These are phyloP conservation scores for Stegana nigrithorax DNA, from an alignment of 2,888 invertebrate species.

Conservation along the genomic window DNA sequence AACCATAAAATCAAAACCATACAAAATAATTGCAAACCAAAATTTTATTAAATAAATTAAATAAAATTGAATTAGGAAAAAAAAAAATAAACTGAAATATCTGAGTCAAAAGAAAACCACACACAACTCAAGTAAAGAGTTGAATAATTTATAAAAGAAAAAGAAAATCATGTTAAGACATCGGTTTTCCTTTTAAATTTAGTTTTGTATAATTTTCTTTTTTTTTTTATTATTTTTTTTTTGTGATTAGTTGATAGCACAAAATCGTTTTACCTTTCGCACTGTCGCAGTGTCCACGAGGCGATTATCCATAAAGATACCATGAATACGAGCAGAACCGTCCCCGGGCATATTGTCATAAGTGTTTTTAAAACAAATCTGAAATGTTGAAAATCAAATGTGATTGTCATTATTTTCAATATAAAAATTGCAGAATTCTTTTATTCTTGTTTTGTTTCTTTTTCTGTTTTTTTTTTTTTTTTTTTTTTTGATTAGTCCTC, in stretches of 20 bases:
- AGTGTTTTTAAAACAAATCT: conserved; percentile 95
- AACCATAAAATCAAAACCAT: neutral
- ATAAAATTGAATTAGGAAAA: neutral
- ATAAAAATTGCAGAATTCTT: neutral
- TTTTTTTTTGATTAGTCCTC: too few species aligned
- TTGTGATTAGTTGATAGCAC: too few species aligned
- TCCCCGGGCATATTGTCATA: conserved; percentile 99
- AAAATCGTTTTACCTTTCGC: conserved; percentile 86
- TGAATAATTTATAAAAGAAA: conserved; percentile 9
- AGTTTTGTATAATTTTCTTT: neutral
- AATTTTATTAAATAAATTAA: conserved; percentile 21
- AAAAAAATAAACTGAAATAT: neutral
- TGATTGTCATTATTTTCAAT: neutral
- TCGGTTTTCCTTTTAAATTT: neutral
- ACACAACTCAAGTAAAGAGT: too few species aligned
- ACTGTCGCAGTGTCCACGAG: conserved; percentile 98
- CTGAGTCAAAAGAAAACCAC: neutral
- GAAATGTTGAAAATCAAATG: conserved; percentile 45
- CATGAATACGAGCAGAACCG: conserved; percentile 98
- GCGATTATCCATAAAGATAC: conserved; percentile 99
- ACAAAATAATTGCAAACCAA: conserved; percentile 13
- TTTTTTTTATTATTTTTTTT: neutral
- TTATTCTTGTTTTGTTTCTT: neutral
- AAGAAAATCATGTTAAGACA: conserved; percentile 14
- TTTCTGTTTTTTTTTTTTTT: too few species aligned